A percentile compares a stretch with the other conserved stretches of the same genome.
phyloP scores from a whole-genome alignment of 2,113 vertebrate genomes.

The Poeciliopsis turrubarensis region DNA sequence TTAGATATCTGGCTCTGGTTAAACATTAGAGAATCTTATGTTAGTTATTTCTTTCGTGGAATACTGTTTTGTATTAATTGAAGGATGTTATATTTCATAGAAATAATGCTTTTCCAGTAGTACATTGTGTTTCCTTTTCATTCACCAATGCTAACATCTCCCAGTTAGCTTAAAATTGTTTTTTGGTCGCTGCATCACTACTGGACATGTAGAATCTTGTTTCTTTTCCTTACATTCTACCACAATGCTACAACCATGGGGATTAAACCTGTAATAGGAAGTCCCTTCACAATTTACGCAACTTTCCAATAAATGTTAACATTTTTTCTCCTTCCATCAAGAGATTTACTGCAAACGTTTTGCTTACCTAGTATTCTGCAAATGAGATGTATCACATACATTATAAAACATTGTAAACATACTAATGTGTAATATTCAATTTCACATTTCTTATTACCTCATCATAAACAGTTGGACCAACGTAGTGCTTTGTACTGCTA shows the following conservation, averaged over 20 bases:
- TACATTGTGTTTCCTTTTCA: no score
- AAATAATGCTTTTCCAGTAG: no score
- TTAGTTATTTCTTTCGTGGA: no score
- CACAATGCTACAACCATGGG: no score
- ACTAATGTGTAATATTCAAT: slow-evolving; percentile 49
- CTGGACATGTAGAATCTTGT: no score
- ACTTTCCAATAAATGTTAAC: neutral
- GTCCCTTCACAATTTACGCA: no score
- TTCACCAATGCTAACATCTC: no score
- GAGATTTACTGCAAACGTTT: neutral
- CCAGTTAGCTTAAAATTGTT: no score
- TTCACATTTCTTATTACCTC: slow-evolving; percentile 26
- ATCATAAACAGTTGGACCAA: slow-evolving; percentile 11
- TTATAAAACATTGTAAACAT: neutral
- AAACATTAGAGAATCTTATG: slow-evolving; percentile 8
- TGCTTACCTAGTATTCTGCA: neutral
- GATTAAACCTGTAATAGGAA: no score
- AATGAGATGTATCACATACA: neutral
- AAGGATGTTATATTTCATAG: neutral
- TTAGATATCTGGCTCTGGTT: slow-evolving; percentile 13
- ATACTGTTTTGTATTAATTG: neutral
- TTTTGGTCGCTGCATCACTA: no score
- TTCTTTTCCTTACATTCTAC: no score
- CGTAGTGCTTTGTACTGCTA: slow-evolving; percentile 6
- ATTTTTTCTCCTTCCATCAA: neutral